phyloP scores from a whole-genome alignment of 2,797 vertebrate species.

The Thripadectes ignobilis region DNA sequence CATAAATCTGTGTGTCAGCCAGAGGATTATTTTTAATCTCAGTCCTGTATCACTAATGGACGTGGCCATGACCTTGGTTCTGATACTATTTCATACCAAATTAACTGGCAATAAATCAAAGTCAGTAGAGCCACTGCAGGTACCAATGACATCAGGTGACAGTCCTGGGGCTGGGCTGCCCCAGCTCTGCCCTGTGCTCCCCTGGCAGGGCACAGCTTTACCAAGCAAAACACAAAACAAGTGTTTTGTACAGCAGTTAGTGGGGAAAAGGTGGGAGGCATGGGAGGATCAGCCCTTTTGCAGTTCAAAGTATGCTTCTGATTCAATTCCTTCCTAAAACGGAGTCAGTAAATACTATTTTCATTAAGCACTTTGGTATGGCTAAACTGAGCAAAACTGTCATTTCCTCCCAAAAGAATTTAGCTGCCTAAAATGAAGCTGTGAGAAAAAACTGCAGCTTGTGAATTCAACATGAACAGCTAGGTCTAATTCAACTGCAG shows the following conservation, averaged over 20 bases:
- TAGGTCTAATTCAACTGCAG: not conserved
- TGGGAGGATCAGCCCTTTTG: not conserved
- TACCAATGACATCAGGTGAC: not conserved
- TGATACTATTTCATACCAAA: not conserved
- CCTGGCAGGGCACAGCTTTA: not conserved
- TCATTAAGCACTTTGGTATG: not conserved
- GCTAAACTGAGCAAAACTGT: not conserved
- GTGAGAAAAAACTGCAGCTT: not conserved
- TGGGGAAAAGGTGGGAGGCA: not conserved
- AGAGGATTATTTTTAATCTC: constrained; percentile 6
- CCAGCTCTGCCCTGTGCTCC: not conserved
- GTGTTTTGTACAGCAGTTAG: not conserved
- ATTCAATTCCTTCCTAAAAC: not conserved
- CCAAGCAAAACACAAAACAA: not conserved
- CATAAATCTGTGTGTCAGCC: not conserved
- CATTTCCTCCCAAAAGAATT: not conserved
- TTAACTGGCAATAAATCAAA: not conserved
- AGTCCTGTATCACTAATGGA: not conserved
- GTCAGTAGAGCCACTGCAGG: not conserved
- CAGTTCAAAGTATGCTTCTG: not conserved
- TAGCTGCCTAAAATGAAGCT: not conserved
- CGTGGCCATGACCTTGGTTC: not conserved
- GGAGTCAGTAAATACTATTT: not conserved
- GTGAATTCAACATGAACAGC: not conserved
- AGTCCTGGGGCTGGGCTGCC: not conserved